A percentile compares a stretch with the other conserved stretches of the same genome.
These are phyloP conservation scores for Quadriops clusia DNA, from an alignment of 2,888 invertebrate genomes.

Conservation along the genomic window DNA sequence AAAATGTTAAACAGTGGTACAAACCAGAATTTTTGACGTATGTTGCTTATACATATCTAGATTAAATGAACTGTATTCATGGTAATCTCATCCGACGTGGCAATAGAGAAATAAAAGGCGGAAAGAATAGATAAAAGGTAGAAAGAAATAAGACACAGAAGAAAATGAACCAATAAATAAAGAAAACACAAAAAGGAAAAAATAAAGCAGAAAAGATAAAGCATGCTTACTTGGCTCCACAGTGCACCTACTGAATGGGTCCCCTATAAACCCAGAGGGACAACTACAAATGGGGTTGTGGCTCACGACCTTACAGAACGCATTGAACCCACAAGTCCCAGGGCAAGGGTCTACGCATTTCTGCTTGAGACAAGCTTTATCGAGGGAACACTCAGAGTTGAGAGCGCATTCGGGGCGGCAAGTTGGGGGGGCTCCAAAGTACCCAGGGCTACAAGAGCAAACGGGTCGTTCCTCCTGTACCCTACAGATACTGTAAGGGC, in stretches of 20 bases:
- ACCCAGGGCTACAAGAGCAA: constrained; percentile 62
- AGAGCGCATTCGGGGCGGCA: constrained; percentile 70
- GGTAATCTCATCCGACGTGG: too few relatives aligned
- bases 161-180: too few relatives aligned
- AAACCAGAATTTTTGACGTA: too few relatives aligned
- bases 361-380: constrained; percentile 65
- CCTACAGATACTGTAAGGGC: constrained; percentile 65
- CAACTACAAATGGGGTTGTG: constrained; percentile 75
- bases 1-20: too few relatives aligned
- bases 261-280: constrained; percentile 54
- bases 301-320: constrained; percentile 65
- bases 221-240: constrained; percentile 53
- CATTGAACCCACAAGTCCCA: constrained; percentile 64
- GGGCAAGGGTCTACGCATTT: constrained; percentile 69
- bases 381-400: constrained; percentile 63
- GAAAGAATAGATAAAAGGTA: too few relatives aligned
- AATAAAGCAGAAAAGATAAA: constrained; percentile 16
- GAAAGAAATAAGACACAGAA: too few relatives aligned
- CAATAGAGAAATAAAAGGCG: too few relatives aligned
- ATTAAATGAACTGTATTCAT: too few relatives aligned
- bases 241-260: constrained; percentile 64
- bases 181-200: constrained; percentile 8
- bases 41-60: too few relatives aligned
- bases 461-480: constrained; percentile 59
- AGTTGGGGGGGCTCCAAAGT: constrained; percentile 61